These are phyloP conservation scores for Chloropsis cyanopogon DNA, from an alignment of 2,113 vertebrate species.

Conservation along the genomic window DNA sequence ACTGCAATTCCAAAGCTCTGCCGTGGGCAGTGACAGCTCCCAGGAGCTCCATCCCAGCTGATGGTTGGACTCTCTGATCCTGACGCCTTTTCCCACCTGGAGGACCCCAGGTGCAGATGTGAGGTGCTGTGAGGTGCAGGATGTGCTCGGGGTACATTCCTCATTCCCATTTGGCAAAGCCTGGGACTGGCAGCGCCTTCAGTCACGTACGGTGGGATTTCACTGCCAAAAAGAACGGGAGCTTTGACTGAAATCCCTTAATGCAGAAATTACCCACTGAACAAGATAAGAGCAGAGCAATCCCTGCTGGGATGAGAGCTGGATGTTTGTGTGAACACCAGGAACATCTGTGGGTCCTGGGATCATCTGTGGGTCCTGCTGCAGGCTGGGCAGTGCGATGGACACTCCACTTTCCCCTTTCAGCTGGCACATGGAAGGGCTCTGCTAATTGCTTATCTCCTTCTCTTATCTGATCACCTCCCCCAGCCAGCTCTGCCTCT, in stretches of 20 bases:
- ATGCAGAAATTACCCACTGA: slow-evolving; percentile 60
- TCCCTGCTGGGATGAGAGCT: neutral
- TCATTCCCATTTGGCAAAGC: neutral
- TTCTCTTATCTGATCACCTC: slow-evolving; percentile 3
- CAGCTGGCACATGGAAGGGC: neutral
- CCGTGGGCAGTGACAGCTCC: neutral
- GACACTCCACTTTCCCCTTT: neutral
- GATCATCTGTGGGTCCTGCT: no score
- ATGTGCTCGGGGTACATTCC: slow-evolving; percentile 5
- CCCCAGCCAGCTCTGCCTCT: neutral
- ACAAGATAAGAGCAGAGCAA: slow-evolving; percentile 13
- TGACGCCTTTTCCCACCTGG: neutral
- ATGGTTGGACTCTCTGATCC: accelerated
- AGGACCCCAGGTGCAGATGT: neutral
- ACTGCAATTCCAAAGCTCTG: neutral
- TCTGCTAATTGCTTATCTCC: slow-evolving; percentile 23
- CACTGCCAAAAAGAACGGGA: slow-evolving; percentile 62
- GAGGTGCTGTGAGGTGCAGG: neutral
- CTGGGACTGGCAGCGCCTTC: neutral
- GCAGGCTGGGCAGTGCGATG: neutral
- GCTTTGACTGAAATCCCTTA: slow-evolving; percentile 39
- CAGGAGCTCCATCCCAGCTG: neutral
- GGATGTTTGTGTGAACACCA: neutral
- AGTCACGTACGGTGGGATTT: slow-evolving; percentile 62
- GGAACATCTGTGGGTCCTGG: neutral